phyloP scores from a whole-genome alignment of 2,888 invertebrate genomes.

The Chloroclysta siterata region DNA sequence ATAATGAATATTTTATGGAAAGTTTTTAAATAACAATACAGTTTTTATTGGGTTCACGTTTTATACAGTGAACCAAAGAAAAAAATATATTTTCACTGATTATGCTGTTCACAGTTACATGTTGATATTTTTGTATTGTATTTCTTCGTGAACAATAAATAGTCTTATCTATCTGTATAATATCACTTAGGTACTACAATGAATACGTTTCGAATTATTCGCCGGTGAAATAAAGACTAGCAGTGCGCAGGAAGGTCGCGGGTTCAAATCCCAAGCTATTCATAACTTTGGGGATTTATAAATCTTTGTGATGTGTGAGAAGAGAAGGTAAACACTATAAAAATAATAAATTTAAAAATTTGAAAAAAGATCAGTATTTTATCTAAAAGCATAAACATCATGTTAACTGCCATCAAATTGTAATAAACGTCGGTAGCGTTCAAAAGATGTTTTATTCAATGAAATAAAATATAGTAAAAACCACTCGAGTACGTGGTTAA shows the following conservation, averaged over 20 bases:
- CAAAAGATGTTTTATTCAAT: conserved; percentile 50
- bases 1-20: conserved; percentile 11
- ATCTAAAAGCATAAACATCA: conserved; percentile 30
- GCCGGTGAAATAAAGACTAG: too few species aligned
- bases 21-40: conserved; percentile 1
- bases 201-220: too few species aligned
- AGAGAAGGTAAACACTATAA: background rate
- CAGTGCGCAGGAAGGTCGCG: background rate
- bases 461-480: conserved; percentile 48
- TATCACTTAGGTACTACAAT: too few species aligned
- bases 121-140: too few species aligned
- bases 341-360: background rate
- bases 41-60: background rate
- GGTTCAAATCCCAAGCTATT: background rate
- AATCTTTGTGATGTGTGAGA: background rate
- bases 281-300: background rate
- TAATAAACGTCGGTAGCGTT: conserved; percentile 46
- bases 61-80: too few species aligned
- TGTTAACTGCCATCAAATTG: conserved; percentile 43
- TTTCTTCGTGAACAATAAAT: too few species aligned
- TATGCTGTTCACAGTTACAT: too few species aligned
- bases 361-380: conserved; percentile 29
- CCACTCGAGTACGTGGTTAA: conserved; percentile 58
- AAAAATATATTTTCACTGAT: too few species aligned
- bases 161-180: too few species aligned